A percentile compares a stretch with the other conserved stretches of the same genome.
These are phyloP conservation scores for Palythoa heliodiscus DNA, from an alignment of 92 coral and sea anemone species.

Conservation along the genomic window DNA sequence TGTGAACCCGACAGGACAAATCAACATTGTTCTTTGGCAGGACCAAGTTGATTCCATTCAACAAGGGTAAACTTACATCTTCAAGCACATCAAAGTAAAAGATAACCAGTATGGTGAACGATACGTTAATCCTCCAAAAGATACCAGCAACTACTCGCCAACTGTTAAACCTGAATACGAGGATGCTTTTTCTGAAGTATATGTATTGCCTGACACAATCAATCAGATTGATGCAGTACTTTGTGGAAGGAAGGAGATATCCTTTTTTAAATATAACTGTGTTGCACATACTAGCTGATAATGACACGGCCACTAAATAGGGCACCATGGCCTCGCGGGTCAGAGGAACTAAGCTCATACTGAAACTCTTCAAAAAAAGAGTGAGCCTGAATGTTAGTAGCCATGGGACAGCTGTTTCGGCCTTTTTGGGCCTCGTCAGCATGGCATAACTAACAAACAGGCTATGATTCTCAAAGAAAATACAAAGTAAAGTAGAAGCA, in stretches of 20 bases:
- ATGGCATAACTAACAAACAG: too few relatives aligned
- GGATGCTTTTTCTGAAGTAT: slow-evolving; percentile 37
- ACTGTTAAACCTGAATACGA: slow-evolving; percentile 15
- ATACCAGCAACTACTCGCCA: slow-evolving; percentile 16
- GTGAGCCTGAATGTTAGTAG: too few relatives aligned
- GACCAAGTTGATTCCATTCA: slow-evolving; percentile 23
- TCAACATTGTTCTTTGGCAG: slow-evolving; percentile 40
- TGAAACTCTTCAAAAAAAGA: too few relatives aligned
- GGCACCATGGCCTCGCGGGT: too few relatives aligned
- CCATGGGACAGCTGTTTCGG: too few relatives aligned
- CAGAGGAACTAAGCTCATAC: too few relatives aligned
- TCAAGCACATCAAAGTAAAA: slow-evolving; percentile 38
- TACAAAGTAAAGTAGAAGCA: too few relatives aligned
- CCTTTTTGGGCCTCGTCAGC: too few relatives aligned
- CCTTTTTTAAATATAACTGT: neutral
- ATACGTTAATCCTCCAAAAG: slow-evolving; percentile 50
- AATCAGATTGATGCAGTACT: slow-evolving; percentile 9
- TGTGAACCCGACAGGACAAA: slow-evolving; percentile 46
- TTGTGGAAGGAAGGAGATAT: slow-evolving; percentile 34
- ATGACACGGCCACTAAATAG: too few relatives aligned
- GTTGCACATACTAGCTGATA: too few relatives aligned
- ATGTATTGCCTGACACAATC: slow-evolving; percentile 34
- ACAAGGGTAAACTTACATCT: slow-evolving; percentile 40
- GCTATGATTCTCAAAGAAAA: too few relatives aligned
- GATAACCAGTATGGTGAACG: slow-evolving; percentile 37